Evolutionary conservation across 2,797 vertebrate genomes (phyloP).

Genomic region (Somateria mollissima): DNA sequence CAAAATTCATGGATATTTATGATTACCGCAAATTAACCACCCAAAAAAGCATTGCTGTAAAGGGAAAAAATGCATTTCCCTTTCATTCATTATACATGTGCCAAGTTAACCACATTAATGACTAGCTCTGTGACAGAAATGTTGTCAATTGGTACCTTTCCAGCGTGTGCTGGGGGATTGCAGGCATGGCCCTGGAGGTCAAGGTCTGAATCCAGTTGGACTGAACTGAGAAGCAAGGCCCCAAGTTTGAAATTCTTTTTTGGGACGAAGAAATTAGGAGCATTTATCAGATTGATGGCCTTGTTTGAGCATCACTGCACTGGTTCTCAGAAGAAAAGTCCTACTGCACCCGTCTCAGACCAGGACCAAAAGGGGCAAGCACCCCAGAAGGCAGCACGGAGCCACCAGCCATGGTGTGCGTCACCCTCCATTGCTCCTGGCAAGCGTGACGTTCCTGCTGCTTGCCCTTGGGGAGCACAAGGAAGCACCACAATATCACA

Average conservation of each 20-base stretch:
- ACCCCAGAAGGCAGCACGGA: neutral
- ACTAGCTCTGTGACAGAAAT: neutral
- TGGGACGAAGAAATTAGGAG: neutral
- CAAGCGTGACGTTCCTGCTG: neutral
- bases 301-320: neutral
- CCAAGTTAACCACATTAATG: neutral
- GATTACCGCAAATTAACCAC: neutral
- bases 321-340: neutral
- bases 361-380: neutral
- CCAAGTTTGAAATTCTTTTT: neutral
- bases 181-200: neutral
- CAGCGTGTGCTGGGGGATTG: accelerated
- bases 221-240: neutral
- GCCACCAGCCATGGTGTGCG: neutral
- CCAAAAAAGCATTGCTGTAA: neutral
- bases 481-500: neutral
- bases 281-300: neutral
- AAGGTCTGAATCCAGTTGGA: neutral
- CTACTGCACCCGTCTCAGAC: neutral
- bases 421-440: too few relatives aligned
- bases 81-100: neutral
- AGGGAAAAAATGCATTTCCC: neutral
- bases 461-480: neutral
- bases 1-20: neutral
- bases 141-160: neutral